Percentiles rank a stretch among this genome's conserved stretches.
Conservation (phyloP, 2,888 invertebrate genomes). For the Aproaerema taeniolella region DNA sequence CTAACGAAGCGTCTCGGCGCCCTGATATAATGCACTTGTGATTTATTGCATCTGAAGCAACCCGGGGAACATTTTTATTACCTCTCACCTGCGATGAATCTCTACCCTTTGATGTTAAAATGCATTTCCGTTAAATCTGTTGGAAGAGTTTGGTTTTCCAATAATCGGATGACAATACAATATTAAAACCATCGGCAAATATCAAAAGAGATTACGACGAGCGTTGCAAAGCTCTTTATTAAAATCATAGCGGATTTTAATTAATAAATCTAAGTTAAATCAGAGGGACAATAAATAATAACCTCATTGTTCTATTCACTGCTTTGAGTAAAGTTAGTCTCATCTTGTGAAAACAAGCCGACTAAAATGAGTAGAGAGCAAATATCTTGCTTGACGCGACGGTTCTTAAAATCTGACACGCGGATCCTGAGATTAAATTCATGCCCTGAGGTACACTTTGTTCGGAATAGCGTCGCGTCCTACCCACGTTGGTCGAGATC, state of each 20-base stretch:
- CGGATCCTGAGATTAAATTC: constrained; percentile 72
- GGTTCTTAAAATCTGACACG: constrained; percentile 64
- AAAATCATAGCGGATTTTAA: not conserved
- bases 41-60: constrained; percentile 52
- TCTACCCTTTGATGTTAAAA: no score
- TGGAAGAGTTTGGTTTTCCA: no score
- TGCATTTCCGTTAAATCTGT: no score
- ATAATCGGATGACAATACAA: no score
- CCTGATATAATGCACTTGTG: constrained; percentile 60
- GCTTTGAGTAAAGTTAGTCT: not conserved
- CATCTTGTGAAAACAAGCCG: constrained; percentile 31
- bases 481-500: constrained; percentile 44
- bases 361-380: constrained; percentile 37
- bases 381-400: constrained; percentile 44
- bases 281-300: constrained; percentile 14
- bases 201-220: no score
- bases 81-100: constrained; percentile 28
- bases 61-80: constrained; percentile 36
- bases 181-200: no score
- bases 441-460: constrained; percentile 69
- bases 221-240: no score
- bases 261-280: constrained; percentile 8
- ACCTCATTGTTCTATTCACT: constrained; percentile 5
- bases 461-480: constrained; percentile 58
- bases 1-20: constrained; percentile 48